Evolutionary conservation across 1,140 invertebrate genomes (phyloP), one percentile per base, ranked within the genome.

Genomic region (Cryptotermes secundus): DNA sequence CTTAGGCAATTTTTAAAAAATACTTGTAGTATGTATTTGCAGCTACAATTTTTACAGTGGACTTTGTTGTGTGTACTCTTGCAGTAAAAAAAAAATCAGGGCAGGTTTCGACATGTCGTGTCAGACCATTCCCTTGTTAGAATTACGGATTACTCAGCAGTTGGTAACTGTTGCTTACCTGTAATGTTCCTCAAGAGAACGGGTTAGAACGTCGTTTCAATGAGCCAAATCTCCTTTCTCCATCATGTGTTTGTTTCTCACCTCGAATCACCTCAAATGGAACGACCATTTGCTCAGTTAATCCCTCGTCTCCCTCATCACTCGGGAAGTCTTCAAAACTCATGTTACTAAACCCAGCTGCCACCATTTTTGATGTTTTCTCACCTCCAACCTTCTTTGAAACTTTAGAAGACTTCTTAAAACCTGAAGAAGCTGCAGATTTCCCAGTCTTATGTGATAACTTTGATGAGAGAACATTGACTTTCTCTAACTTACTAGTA

Each of bases 271-370:
- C 94, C 86, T 95, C 94, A 86, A 94, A 94, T 3, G 93, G 92
- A 38, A 59, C 81, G n/a, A 84, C 79, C 36, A 79, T 36, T 31
- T 45, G 34, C 22, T 82, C 80, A 1, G 84, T 34, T 35, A 81
- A 22, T 0, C 34, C 26, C 7, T 80, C 80, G 16, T 95, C 94
- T n/a, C 93, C 42, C 26, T 84, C 84, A 79, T 95, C 94, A 34
- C 93, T 94, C 2, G 93, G 93, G 86, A 95, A 94, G 88, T 96
- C 95, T 88, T 95, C 95, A 86, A 96, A 96, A 87, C 94, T 95
- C 93, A 95, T 94, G 87, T 96, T 96, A 86, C 93, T 94, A 86
- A 96, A 95, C 7, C 94, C 94, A 4, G 90, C 91, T 65, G 91
- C 90, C 9, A 88, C 88, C 86, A 87, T 89, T 38, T 53, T 81